Evolutionary conservation across 2,113 vertebrate species (phyloP).

Genomic region (Porphyrio hochstetteri): DNA sequence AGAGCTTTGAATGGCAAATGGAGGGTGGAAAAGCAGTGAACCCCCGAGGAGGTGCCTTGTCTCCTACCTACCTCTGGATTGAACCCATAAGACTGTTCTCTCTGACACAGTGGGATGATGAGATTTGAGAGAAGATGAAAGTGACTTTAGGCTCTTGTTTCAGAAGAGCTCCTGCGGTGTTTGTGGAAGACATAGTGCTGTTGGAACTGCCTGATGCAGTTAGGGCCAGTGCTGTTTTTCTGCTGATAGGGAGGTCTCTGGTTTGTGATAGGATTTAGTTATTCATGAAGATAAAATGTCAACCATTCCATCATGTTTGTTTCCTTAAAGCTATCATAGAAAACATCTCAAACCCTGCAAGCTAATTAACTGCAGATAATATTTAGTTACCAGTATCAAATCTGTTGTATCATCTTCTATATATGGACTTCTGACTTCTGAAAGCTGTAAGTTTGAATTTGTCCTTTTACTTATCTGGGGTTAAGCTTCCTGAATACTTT

Average conservation of each 20-base stretch:
- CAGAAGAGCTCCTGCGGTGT: not conserved
- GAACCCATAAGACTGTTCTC: not conserved
- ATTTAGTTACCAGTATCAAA: not conserved
- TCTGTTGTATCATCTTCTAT: not conserved
- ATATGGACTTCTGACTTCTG: not conserved
- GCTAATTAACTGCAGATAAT: not conserved
- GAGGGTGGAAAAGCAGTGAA: not conserved
- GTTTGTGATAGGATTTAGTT: not conserved
- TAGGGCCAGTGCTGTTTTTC: not conserved
- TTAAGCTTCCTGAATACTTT: not conserved
- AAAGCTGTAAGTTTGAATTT: not conserved
- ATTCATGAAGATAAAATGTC: not conserved
- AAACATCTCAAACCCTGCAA: not conserved
- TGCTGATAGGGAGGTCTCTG: not conserved
- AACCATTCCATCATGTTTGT: not conserved
- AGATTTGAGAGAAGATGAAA: not conserved
- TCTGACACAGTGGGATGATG: not conserved
- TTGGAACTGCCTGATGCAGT: not conserved
- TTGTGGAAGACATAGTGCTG: not conserved
- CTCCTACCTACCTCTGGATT: not conserved
- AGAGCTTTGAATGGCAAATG: not conserved
- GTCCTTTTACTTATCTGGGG: not conserved
- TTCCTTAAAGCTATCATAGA: not conserved
- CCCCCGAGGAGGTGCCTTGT: not conserved
- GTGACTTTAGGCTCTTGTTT: not conserved